Evolutionary conservation across 2,888 invertebrate species (phyloP).

Genomic region (Cerastis rubricosa): DNA sequence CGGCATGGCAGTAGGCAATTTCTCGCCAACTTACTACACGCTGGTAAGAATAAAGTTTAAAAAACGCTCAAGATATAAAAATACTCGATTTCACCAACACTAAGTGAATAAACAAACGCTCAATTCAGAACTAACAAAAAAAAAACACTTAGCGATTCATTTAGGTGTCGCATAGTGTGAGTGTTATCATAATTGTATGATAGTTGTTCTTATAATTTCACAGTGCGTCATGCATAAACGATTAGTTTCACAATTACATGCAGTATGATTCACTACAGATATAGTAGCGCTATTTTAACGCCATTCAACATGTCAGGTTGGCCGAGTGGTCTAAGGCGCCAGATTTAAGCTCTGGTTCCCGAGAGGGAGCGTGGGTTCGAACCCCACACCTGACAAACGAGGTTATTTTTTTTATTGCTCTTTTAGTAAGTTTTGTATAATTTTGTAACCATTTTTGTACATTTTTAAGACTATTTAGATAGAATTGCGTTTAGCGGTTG

Average conservation of each 20-base stretch:
- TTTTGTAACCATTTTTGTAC: background rate
- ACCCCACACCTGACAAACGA: slow-evolving; percentile 93
- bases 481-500: background rate
- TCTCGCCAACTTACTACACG: background rate
- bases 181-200: background rate
- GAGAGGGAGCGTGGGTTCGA: slow-evolving; percentile 96
- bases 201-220: background rate
- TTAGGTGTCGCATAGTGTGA: background rate
- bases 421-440: background rate
- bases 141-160: background rate
- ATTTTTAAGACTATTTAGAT: background rate
- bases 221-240: slow-evolving; percentile 4
- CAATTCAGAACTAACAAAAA: background rate
- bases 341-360: slow-evolving; percentile 96
- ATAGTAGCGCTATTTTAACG: slow-evolving; percentile 19
- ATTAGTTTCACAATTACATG: slow-evolving; percentile 22
- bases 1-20: background rate
- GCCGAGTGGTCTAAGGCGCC: slow-evolving; percentile 96
- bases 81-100: background rate
- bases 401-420: fast-evolving
- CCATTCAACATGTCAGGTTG: slow-evolving; percentile 91
- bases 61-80: background rate
- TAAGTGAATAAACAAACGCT: background rate
- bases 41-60: background rate
- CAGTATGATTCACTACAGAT: slow-evolving; percentile 23